Percentiles rank a stretch among this genome's conserved stretches.
phyloP scores from a whole-genome alignment of 2,888 invertebrate genomes.

The Napeogenes sylphis region DNA sequence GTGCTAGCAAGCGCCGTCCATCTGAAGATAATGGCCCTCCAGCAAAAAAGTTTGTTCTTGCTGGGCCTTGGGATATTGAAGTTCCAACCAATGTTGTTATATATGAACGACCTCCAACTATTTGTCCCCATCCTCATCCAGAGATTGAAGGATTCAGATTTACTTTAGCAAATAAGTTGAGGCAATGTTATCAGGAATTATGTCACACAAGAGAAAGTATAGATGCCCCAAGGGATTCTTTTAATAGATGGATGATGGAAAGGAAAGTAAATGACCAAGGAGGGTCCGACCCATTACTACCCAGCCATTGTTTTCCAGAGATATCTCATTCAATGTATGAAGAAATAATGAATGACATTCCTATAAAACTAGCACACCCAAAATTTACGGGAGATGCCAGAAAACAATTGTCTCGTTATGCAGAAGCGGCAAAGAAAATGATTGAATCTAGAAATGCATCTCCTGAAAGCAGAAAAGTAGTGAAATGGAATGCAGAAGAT shows the following conservation, averaged over 20 bases:
- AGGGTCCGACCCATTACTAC: conserved; percentile 93
- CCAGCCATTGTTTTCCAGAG: conserved; percentile 94
- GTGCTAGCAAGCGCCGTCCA: conserved; percentile 84
- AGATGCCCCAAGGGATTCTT: conserved; percentile 97
- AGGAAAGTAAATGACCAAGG: conserved; percentile 91
- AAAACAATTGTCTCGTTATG: conserved; percentile 94
- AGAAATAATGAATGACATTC: conserved; percentile 99
- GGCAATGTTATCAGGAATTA: conserved; percentile 95
- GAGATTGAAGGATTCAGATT: conserved; percentile 94
- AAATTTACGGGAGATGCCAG: conserved; percentile 97
- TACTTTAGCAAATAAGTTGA: conserved; percentile 87
- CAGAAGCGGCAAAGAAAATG: conserved; percentile 97
- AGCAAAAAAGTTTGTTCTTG: conserved; percentile 90
- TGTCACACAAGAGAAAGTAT: conserved; percentile 95
- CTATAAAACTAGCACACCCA: conserved; percentile 95
- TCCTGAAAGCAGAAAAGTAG: conserved; percentile 95
- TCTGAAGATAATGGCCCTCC: conserved; percentile 89
- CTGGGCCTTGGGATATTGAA: conserved; percentile 97
- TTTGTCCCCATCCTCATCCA: conserved; percentile 94
- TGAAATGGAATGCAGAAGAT: conserved; percentile 99
- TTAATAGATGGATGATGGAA: conserved; percentile 97
- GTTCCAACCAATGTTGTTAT: conserved; percentile 94
- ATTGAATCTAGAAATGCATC: conserved; percentile 96
- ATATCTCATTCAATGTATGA: conserved; percentile 96
- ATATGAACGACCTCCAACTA: conserved; percentile 89